Conservation (phyloP, 2,888 invertebrate genomes). For the Phengaris alcon region DNA sequence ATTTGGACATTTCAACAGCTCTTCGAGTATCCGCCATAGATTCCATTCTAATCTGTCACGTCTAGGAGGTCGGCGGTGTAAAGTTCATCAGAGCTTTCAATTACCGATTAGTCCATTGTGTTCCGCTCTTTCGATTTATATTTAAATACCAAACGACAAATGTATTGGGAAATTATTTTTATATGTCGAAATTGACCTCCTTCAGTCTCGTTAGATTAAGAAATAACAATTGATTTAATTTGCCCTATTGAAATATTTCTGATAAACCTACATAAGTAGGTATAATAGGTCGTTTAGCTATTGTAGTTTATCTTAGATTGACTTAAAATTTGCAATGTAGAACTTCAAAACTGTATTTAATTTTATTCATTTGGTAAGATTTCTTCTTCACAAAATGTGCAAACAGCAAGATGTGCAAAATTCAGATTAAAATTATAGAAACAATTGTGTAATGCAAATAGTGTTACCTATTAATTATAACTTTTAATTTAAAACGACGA, state of each 20-base stretch:
- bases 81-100: conserved; percentile 80
- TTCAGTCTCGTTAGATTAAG: conserved; percentile 42
- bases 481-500: too few species aligned
- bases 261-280: background rate
- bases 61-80: conserved; percentile 76
- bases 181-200: conserved; percentile 68
- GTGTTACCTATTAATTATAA: too few species aligned
- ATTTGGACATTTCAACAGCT: conserved; percentile 43
- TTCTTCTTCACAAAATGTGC: too few species aligned
- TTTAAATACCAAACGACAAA: conserved; percentile 78
- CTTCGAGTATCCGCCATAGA: conserved; percentile 54
- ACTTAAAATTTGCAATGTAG: background rate
- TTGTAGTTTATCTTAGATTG: background rate
- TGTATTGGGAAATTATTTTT: conserved; percentile 73
- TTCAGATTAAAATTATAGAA: too few species aligned
- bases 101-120: conserved; percentile 79
- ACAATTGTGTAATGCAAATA: too few species aligned
- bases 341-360: too few species aligned
- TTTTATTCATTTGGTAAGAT: too few species aligned
- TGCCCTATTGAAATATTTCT: background rate
- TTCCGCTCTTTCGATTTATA: conserved; percentile 77
- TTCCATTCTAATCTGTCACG: conserved; percentile 79
- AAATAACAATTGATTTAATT: conserved; percentile 17
- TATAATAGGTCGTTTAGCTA: background rate
- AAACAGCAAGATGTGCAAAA: too few species aligned